Percentiles rank a stretch among this genome's conserved stretches.
These are phyloP conservation scores for Acromyrmex echinatior DNA, from an alignment of 1,140 invertebrate genomes.

Conservation along the genomic window DNA sequence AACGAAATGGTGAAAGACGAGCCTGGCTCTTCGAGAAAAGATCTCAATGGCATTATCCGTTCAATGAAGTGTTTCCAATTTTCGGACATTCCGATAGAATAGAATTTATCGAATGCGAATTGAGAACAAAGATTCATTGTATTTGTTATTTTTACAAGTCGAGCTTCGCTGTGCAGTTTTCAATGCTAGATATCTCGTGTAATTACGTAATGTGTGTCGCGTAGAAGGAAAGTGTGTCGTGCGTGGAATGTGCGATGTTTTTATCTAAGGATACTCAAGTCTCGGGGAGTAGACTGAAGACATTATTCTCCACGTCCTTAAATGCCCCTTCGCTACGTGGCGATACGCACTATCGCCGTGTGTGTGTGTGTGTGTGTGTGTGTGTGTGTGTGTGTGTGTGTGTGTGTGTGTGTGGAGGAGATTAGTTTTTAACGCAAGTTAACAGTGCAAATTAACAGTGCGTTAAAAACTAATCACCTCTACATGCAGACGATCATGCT, in stretches of 20 bases:
- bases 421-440: background rate
- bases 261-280: background rate
- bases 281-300: background rate
- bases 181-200: conserved; percentile 6
- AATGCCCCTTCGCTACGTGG: background rate
- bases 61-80: too few species aligned
- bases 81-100: background rate
- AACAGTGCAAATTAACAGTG: background rate
- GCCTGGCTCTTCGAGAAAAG: background rate
- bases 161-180: background rate
- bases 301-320: background rate
- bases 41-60: background rate
- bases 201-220: conserved; percentile 19
- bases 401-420: too few species aligned
- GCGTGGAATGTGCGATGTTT: conserved; percentile 12
- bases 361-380: too few species aligned
- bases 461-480: background rate
- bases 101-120: background rate
- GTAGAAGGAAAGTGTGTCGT: conserved; percentile 37
- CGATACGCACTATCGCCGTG: background rate
- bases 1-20: background rate
- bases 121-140: background rate
- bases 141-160: background rate
- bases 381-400: too few species aligned
- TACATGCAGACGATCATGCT: background rate